These are phyloP conservation scores for Fabriciana adippe DNA, from an alignment of 2,888 invertebrate species.

Conservation along the genomic window DNA sequence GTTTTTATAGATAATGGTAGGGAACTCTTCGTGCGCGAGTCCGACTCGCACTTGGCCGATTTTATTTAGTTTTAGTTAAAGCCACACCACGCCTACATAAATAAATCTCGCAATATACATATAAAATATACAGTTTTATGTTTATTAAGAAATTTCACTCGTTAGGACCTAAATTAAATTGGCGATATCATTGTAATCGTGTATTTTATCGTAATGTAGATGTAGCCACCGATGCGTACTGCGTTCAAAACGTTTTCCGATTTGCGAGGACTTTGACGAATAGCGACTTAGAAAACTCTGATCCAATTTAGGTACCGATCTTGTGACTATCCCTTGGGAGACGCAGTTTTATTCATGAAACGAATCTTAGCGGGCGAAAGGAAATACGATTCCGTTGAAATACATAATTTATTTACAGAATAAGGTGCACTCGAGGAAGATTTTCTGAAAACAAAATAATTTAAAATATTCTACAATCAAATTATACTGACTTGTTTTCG, in stretches of 20 bases:
- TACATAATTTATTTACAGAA: slow-evolving; percentile 34
- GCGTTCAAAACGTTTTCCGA: slow-evolving; percentile 36
- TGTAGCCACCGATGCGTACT: slow-evolving; percentile 32
- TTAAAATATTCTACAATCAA: background rate
- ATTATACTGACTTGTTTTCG: too few species aligned
- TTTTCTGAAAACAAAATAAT: slow-evolving; percentile 8
- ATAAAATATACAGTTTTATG: background rate
- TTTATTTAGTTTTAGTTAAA: too few species aligned
- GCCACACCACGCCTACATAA: too few species aligned
- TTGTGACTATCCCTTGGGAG: slow-evolving; percentile 63
- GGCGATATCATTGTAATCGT: background rate
- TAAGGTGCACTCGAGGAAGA: slow-evolving; percentile 22
- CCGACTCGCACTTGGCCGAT: too few species aligned
- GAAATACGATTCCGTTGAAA: slow-evolving; percentile 35
- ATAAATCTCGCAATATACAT: too few species aligned
- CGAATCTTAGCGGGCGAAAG: slow-evolving; percentile 41
- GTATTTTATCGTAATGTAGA: slow-evolving; percentile 17
- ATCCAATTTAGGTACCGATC: slow-evolving; percentile 69
- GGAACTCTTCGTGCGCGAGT: too few species aligned
- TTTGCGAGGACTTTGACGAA: slow-evolving; percentile 38
- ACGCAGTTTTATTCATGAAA: slow-evolving; percentile 67
- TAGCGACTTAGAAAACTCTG: slow-evolving; percentile 39
- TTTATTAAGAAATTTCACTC: background rate
- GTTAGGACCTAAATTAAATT: background rate
- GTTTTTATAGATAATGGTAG: too few species aligned